These are phyloP conservation scores for Chlorocebus sabaeus DNA, from an alignment of 2,113 vertebrate species.

Conservation along the genomic window DNA sequence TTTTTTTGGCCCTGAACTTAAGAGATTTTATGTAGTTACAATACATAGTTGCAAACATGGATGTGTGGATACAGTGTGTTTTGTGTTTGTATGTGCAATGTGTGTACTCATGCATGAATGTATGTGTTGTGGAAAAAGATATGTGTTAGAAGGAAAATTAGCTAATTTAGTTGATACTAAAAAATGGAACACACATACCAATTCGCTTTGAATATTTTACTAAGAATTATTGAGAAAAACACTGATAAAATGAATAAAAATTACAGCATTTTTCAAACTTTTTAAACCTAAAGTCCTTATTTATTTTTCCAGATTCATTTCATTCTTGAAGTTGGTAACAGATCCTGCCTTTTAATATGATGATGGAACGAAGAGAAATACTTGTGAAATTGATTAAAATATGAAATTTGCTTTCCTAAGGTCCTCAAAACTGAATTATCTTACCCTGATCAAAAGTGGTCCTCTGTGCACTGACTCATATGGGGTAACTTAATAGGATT, in stretches of 20 bases:
- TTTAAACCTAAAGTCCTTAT: background rate
- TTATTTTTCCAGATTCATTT: background rate
- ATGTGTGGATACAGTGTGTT: background rate
- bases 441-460: background rate
- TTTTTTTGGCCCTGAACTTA: background rate
- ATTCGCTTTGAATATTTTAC: background rate
- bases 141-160: background rate
- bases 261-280: background rate
- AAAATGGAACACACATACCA: background rate
- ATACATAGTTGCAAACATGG: background rate
- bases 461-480: background rate
- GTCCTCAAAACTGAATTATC: background rate
- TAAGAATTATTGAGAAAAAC: background rate
- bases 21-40: background rate
- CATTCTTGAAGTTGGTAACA: background rate
- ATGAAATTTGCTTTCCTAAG: background rate
- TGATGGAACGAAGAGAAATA: background rate
- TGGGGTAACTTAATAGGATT: constrained; percentile 4
- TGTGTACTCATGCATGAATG: too few species aligned
- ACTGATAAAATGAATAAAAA: background rate
- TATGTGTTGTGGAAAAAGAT: background rate
- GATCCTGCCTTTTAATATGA: background rate
- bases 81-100: background rate
- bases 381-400: constrained; percentile 1
- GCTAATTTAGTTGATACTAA: background rate